Base-by-base conservation (phyloP, 2,888 invertebrate genomes). In the Conops quadrifasciatus region DNA sequence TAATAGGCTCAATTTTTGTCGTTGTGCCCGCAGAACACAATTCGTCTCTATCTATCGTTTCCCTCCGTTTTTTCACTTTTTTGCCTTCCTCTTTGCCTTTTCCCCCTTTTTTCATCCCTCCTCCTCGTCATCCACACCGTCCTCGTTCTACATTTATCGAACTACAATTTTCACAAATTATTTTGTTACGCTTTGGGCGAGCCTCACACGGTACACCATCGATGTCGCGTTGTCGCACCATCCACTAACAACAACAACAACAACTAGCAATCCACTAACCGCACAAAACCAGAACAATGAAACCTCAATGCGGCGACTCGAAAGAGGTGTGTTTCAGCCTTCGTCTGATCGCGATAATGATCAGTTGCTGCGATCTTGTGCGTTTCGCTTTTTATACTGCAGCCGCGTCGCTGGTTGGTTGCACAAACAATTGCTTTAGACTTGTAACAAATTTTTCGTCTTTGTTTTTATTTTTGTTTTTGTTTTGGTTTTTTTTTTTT, bases 111-210 rank as follows among this genome's bases (percentile, higher is more conserved):
- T 26, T 56, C 21, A 21, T 56, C 13, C 53, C 11, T n/a, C 13
- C 53, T 56, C 24, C n/a, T 53, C 53, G 21, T 53, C 19, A 9
- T 36, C 53, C 24, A n/a, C 53, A 19, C 11, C 53, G 53, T 53
- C 49, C n/a, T n/a, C n/a, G n/a, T n/a, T n/a, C n/a, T n/a, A 36
- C 36, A 36, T 36, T 36, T 9, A 36, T 36, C 36, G 36, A n/a
- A n/a, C 36, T 36, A n/a, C 36, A 9, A 56, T 36, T 30, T 75
- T 65, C 72, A 78, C 79, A 78, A 81, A 82, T 82, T 81, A 82
- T 82, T 82, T 81, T 80, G 81, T 82, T 80, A 79, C 78, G 80
- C 80, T 79, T 72, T 72, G 77, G 75, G 73, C 73, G 63, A 70
- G 70, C 75, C 74, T 71, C 63, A 36, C 49, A 49, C 45, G 45